Percentiles rank a stretch among this genome's conserved stretches.
Evolutionary conservation across 1,140 invertebrate species (phyloP).

Genomic region (Microplitis demolitor): DNA sequence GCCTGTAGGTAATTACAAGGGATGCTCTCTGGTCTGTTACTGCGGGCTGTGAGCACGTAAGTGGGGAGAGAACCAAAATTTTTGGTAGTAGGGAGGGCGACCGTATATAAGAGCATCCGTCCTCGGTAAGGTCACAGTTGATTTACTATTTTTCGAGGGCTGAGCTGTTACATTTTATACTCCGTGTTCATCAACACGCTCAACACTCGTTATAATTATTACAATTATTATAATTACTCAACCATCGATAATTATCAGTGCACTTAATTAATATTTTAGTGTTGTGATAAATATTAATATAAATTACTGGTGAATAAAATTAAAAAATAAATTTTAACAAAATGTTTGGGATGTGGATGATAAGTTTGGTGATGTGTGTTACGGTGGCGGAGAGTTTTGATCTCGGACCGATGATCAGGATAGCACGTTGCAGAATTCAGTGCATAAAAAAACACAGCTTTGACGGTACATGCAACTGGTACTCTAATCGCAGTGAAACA

Average conservation of each 20-base stretch:
- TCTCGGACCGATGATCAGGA: constrained; percentile 50
- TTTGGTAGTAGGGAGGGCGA: constrained; percentile 42
- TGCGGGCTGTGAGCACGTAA: constrained; percentile 27
- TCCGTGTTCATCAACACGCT: not conserved
- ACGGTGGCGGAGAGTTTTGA: constrained; percentile 43
- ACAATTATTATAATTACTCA: too few relatives aligned
- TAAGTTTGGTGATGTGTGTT: constrained; percentile 36
- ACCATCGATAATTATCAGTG: not conserved
- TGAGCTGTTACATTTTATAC: constrained; percentile 27
- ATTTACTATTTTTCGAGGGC: constrained; percentile 46
- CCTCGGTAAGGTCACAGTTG: constrained; percentile 53
- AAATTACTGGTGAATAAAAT: not conserved
- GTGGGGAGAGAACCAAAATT: constrained; percentile 35
- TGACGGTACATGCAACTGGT: constrained; percentile 52
- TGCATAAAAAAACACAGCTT: constrained; percentile 48
- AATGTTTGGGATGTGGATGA: constrained; percentile 32
- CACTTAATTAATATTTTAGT: too few relatives aligned
- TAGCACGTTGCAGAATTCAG: constrained; percentile 56
- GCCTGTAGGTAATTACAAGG: constrained; percentile 57
- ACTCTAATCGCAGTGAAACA: constrained; percentile 42
- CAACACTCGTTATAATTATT: not conserved
- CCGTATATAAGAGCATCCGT: constrained; percentile 52
- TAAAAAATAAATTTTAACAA: not conserved
- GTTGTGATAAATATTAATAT: not conserved
- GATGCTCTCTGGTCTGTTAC: constrained; percentile 44